Conservation (phyloP, 1,140 invertebrate species). For the Spodoptera frugiperda region DNA sequence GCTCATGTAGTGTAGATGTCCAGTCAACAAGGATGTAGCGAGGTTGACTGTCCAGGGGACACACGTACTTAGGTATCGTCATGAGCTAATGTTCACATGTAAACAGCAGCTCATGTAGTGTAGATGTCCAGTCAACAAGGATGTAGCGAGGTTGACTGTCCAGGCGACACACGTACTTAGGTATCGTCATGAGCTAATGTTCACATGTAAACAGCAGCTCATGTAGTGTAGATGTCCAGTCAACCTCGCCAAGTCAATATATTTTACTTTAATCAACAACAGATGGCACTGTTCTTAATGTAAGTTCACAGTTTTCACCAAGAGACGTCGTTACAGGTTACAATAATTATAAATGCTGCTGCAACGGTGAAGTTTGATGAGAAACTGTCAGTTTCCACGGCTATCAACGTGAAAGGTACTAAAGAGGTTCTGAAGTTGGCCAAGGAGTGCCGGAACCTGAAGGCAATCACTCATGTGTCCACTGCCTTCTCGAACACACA, state of each 20-base stretch:
- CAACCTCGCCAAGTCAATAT: not conserved
- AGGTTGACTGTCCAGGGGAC: too few relatives aligned
- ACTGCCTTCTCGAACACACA: conserved; percentile 92
- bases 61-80: not conserved
- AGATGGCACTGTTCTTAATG: not conserved
- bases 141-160: too few relatives aligned
- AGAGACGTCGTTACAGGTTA: conserved; percentile 76
- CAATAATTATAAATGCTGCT: conserved; percentile 95
- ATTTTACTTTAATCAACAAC: not conserved
- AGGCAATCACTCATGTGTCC: conserved; percentile 90
- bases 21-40: too few relatives aligned
- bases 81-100: too few relatives aligned
- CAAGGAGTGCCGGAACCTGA: conserved; percentile 86
- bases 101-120: too few relatives aligned
- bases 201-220: too few relatives aligned
- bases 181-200: too few relatives aligned
- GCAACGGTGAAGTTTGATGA: conserved; percentile 96
- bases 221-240: not conserved
- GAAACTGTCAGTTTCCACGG: conserved; percentile 89
- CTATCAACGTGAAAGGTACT: conserved; percentile 88
- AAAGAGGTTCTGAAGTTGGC: conserved; percentile 88
- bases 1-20: too few relatives aligned
- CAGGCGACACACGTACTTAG: too few relatives aligned
- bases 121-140: too few relatives aligned
- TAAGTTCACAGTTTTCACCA: conserved; percentile 6